These are phyloP conservation scores for Formica aserva DNA, from an alignment of 2,888 invertebrate genomes.

Conservation along the genomic window DNA sequence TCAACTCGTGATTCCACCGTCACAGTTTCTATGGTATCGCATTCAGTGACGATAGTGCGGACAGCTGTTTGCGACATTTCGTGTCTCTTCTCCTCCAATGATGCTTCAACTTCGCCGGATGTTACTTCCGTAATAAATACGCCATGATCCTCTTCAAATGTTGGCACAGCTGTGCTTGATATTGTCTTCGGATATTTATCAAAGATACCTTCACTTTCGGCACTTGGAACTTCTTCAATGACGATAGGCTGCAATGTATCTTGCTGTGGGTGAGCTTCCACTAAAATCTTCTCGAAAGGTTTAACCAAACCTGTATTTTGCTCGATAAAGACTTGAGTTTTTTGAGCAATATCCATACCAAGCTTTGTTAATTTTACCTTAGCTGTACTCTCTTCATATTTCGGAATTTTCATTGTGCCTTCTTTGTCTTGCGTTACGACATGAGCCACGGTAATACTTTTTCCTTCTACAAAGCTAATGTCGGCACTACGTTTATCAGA, in stretches of 20 bases:
- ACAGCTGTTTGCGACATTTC: conserved; percentile 78
- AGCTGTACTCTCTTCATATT: conserved; percentile 72
- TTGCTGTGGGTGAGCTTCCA: conserved; percentile 78
- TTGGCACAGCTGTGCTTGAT: conserved; percentile 79
- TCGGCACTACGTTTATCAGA: conserved; percentile 80
- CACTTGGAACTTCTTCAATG: conserved; percentile 77
- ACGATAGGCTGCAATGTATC: conserved; percentile 79
- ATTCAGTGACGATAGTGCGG: conserved; percentile 79
- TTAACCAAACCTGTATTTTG: conserved; percentile 78
- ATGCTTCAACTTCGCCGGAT: conserved; percentile 87
- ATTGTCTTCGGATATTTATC: conserved; percentile 77
- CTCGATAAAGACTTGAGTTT: conserved; percentile 82
- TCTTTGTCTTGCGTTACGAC: conserved; percentile 84
- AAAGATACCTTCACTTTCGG: conserved; percentile 79
- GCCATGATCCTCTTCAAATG: conserved; percentile 86
- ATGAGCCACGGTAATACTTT: conserved; percentile 82
- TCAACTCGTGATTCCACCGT: conserved; percentile 82
- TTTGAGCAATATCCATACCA: conserved; percentile 83
- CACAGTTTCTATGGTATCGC: conserved; percentile 78
- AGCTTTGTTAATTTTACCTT: conserved; percentile 71
- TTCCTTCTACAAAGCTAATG: conserved; percentile 80
- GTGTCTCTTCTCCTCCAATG: conserved; percentile 84
- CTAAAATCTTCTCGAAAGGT: conserved; percentile 73
- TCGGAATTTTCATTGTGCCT: conserved; percentile 71
- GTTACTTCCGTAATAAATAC: conserved; percentile 87